Base-by-base conservation (phyloP, 1,140 invertebrate genomes). In the Mamestra configurata region DNA sequence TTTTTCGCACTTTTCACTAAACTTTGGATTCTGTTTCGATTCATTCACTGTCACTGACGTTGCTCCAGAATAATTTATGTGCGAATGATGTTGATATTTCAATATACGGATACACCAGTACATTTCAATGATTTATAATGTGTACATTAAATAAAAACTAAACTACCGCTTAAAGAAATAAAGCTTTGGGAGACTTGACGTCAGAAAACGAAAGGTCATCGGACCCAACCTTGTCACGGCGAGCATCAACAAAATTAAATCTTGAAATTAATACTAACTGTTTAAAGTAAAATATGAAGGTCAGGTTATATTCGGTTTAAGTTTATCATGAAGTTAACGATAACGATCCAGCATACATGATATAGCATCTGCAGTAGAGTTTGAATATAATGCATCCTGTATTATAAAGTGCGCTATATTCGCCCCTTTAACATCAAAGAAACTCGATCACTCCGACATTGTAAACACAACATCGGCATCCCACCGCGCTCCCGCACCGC, bases 391-490 rank as follows among this genome's bases (percentile, higher is more conserved):
- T 77, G 75, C 49, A 77, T 77, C 59, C 75, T 77, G 61, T 66
- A 77, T 66, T 68, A 76, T 76, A 77, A 77, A 61, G 64, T 72
- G 66, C 46, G 53, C 77, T 72, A 61, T 46, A 68, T 59, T 64
- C 79, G 46, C 75, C 68, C 24, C 64, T 46, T 64, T 35, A 72
- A 82, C 64, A 82, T 79, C 77, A 82, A 79, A 79, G 81, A 51
- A 79, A 73, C 73, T 71, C 77, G 78, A 79, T 77, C 73, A 72
- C 73, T 68, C 57, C 35, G 55, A 72, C 59, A 77, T 77, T 66
- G 57, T 79, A 82, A 80, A 81, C 77, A 80, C 79, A 84, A 79
- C 73, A 81, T 77, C 79, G 76, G 70, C 75, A 53, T 66, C 83
- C 72, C 73, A 71, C 61, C 11, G 64, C 70, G 76, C 27, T 3